Evolutionary conservation across 2,113 vertebrate species (phyloP).

Genomic region (Chaenogobius annularis): DNA sequence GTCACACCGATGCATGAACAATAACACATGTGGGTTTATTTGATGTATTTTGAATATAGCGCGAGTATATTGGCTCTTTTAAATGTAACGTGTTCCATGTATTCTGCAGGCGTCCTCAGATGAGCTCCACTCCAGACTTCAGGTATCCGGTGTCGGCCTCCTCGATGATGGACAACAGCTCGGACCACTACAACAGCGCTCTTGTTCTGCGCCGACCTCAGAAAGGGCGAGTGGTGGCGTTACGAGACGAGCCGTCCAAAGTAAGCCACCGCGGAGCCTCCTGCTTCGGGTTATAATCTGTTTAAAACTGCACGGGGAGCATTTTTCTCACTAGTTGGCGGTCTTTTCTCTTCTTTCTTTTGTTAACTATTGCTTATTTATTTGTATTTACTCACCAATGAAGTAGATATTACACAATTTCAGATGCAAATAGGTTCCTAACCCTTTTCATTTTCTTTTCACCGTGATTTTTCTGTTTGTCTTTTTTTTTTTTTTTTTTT

Average conservation of each 20-base stretch:
- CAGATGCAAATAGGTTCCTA: no score
- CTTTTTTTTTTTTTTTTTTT: no score
- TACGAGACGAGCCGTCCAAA: conserved; percentile 95
- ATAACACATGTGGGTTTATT: no score
- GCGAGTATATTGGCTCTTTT: neutral
- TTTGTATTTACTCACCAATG: neutral
- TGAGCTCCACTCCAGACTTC: conserved; percentile 90
- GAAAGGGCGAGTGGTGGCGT: conserved; percentile 88
- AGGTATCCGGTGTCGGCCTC: conserved; percentile 84
- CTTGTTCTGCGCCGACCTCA: conserved; percentile 91
- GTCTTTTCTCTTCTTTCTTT: neutral
- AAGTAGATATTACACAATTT: no score
- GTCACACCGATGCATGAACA: no score
- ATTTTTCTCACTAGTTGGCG: neutral
- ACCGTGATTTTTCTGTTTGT: no score
- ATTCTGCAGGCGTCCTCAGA: conserved; percentile 79
- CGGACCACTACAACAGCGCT: conserved; percentile 81
- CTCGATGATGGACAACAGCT: conserved; percentile 82
- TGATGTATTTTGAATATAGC: neutral
- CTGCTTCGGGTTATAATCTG: neutral
- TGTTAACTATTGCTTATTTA: neutral
- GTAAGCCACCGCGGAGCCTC: conserved; percentile 53
- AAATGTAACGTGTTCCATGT: neutral
- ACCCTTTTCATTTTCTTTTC: no score
- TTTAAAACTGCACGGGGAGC: neutral